These are phyloP conservation scores for Ips nitidus DNA, from an alignment of 1,140 invertebrate genomes.

Conservation along the genomic window DNA sequence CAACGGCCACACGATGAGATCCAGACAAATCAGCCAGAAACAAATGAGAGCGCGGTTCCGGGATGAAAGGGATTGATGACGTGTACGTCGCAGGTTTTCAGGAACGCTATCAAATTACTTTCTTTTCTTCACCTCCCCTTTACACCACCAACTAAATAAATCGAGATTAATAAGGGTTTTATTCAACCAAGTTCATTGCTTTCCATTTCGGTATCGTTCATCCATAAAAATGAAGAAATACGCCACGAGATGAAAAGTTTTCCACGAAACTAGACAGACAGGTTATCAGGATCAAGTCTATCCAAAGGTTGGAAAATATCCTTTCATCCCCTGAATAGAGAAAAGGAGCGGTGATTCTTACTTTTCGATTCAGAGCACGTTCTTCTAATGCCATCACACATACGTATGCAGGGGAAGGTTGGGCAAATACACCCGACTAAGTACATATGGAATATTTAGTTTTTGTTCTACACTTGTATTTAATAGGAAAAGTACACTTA, in stretches of 20 bases:
- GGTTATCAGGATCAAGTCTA: conserved; percentile 37
- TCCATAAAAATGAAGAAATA: conserved; percentile 29
- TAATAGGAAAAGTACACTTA: too few relatives aligned
- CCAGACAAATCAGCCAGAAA: conserved; percentile 54
- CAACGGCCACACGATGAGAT: conserved; percentile 46
- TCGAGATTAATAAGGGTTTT: conserved; percentile 1
- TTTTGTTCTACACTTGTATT: not conserved
- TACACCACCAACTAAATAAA: not conserved
- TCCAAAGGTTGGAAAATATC: conserved; percentile 38
- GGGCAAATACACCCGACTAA: conserved; percentile 15
- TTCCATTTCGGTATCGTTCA: conserved; percentile 9
- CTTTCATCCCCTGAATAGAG: conserved; percentile 36
- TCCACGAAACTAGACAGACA: conserved; percentile 35
- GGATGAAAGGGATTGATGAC: conserved; percentile 45
- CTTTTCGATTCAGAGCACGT: conserved; percentile 48
- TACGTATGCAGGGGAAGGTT: conserved; percentile 41
- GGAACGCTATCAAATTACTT: conserved; percentile 4
- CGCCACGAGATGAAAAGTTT: conserved; percentile 27
- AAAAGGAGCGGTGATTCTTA: conserved; percentile 46
- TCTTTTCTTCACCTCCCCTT: not conserved
- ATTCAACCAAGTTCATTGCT: not conserved
- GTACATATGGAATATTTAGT: not conserved
- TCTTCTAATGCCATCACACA: conserved; percentile 49
- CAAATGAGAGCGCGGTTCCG: conserved; percentile 49
- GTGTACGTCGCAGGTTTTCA: conserved; percentile 9